Evolutionary conservation across 2,797 vertebrate genomes (phyloP).

Genomic region (Malacoraja senta): DNA sequence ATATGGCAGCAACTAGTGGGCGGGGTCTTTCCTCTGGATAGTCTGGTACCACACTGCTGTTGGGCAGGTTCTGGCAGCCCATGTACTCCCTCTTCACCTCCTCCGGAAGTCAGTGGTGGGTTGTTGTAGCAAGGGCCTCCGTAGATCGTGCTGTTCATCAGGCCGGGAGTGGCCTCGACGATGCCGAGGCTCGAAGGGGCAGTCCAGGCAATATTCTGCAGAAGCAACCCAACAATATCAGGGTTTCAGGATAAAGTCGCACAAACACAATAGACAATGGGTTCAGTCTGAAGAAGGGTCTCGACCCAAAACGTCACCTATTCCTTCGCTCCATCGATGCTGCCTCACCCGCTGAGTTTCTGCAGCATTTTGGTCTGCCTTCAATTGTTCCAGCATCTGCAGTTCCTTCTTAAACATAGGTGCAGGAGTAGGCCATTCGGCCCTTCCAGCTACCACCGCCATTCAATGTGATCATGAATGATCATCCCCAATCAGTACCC

Average conservation of each 20-base stretch:
- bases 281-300: too few species aligned
- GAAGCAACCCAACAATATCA: not conserved
- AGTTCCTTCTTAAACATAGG: too few species aligned
- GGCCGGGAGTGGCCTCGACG: slow-evolving; percentile 49
- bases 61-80: slow-evolving; percentile 72
- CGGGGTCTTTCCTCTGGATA: slow-evolving; percentile 41
- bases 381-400: too few species aligned
- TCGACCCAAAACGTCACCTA: too few species aligned
- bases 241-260: not conserved
- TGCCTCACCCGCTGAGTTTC: too few species aligned
- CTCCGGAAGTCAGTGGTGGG: slow-evolving; percentile 62
- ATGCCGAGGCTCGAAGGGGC: slow-evolving; percentile 38
- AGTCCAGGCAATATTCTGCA: not conserved
- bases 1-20: slow-evolving; percentile 41
- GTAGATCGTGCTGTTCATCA: slow-evolving; percentile 64
- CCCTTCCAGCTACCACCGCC: too few species aligned
- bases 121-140: slow-evolving; percentile 66
- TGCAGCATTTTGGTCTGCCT: too few species aligned
- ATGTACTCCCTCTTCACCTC: slow-evolving; percentile 65
- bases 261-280: not conserved
- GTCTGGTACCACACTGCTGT: slow-evolving; percentile 68
- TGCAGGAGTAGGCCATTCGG: too few species aligned
- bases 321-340: too few species aligned
- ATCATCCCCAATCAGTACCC: too few species aligned
- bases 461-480: too few species aligned